Evolutionary conservation across 2,888 invertebrate species (phyloP).

Genomic region (Drosophila flavopinicola): DNA sequence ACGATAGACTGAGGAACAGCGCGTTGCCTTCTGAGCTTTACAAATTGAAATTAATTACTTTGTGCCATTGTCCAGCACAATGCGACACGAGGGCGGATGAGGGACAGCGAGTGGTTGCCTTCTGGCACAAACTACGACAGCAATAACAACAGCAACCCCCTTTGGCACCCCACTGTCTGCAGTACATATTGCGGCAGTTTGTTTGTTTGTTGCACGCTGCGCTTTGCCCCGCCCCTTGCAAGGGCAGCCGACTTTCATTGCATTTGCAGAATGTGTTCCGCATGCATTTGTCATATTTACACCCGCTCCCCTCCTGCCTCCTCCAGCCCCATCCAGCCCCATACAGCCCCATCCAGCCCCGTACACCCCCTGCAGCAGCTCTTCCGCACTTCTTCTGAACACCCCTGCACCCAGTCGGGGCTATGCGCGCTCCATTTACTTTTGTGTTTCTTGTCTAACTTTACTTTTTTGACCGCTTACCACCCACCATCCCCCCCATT

Average conservation of each 20-base stretch:
- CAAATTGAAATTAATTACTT: constrained; percentile 81
- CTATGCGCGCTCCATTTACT: constrained; percentile 48
- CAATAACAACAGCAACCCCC: constrained; percentile 1
- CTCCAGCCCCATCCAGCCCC: fast-evolving
- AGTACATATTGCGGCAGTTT: constrained; percentile 11
- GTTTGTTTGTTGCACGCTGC: constrained; percentile 14
- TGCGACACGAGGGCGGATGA: constrained; percentile 3
- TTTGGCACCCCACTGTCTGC: neutral
- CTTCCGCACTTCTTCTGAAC: neutral
- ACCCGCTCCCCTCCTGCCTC: neutral
- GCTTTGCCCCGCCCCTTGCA: neutral
- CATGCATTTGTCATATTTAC: constrained; percentile 59
- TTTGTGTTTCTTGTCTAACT: constrained; percentile 58
- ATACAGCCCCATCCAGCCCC: neutral
- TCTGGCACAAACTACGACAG: constrained; percentile 16
- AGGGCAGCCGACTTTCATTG: constrained; percentile 13
- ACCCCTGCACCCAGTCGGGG: constrained; percentile 1
- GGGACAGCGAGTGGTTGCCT: constrained; percentile 9
- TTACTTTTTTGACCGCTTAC: constrained; percentile 40
- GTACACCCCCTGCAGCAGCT: neutral
- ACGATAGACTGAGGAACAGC: constrained; percentile 14
- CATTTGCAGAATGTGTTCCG: constrained; percentile 19
- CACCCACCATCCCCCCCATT: neutral
- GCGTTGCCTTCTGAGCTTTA: constrained; percentile 69
- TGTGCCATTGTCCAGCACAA: constrained; percentile 54